A percentile compares a stretch with the other conserved stretches of the same genome.
These are phyloP conservation scores for Syngnathus scovelli DNA, from an alignment of 2,113 vertebrate species.

Conservation along the genomic window DNA sequence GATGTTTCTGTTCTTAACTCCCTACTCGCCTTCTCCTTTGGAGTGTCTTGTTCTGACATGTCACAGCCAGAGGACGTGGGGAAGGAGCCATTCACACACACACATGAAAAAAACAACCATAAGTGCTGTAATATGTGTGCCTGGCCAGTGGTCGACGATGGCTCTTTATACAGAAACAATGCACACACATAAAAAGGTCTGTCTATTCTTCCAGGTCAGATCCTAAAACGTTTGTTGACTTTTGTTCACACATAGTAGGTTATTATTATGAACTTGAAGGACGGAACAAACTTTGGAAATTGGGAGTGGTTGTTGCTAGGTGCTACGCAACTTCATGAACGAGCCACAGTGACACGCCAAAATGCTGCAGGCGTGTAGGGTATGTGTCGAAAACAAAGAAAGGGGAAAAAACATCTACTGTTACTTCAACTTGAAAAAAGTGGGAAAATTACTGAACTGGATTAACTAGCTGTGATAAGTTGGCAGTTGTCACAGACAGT, in stretches of 20 bases:
- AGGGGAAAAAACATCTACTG: too few species aligned
- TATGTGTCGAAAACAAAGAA: too few species aligned
- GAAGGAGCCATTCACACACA: background rate
- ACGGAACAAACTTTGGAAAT: background rate
- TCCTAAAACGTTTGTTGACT: background rate
- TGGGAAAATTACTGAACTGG: background rate
- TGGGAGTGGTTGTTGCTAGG: background rate
- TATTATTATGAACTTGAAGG: background rate
- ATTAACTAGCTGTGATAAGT: background rate
- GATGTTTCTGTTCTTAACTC: constrained; percentile 35
- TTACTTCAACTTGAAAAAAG: background rate
- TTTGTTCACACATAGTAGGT: background rate
- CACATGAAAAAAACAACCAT: background rate
- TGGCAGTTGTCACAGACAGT: background rate
- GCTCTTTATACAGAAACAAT: background rate
- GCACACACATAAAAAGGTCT: background rate
- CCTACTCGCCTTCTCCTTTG: constrained; percentile 14
- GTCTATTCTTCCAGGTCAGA: background rate
- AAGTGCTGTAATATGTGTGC: background rate
- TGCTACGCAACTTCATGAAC: background rate
- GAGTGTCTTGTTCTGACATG: constrained; percentile 43
- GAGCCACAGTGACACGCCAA: background rate
- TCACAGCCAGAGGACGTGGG: constrained; percentile 3
- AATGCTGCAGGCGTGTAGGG: background rate
- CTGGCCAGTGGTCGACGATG: background rate